phyloP scores from a whole-genome alignment of 2,797 vertebrate species.

The Acrocephalus scirpaceus region DNA sequence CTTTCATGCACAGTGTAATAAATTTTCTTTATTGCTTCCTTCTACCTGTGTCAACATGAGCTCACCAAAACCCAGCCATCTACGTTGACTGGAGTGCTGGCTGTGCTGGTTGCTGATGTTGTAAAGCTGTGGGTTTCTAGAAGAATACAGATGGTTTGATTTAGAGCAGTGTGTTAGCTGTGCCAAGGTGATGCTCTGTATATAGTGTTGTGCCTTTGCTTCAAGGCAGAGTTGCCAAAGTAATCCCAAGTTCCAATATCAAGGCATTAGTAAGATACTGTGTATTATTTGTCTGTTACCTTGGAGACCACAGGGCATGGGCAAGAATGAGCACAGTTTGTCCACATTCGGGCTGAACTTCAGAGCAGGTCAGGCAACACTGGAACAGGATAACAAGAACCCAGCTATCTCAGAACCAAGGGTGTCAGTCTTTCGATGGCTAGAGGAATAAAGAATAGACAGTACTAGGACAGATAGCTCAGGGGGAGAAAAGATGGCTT shows the following conservation, averaged over 20 bases:
- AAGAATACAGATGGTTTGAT: background rate
- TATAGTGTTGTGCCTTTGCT: background rate
- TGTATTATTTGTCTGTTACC: background rate
- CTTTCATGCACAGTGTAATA: background rate
- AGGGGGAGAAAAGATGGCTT: background rate
- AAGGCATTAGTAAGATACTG: rapidly evolving
- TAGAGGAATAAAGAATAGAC: background rate
- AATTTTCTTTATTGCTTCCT: background rate
- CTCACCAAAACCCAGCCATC: background rate
- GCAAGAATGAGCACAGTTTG: background rate
- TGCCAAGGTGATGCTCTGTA: background rate
- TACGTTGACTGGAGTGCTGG: background rate
- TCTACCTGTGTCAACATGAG: background rate
- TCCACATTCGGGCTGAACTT: background rate
- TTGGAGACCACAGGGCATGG: background rate
- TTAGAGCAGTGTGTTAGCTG: background rate
- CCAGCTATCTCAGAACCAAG: background rate
- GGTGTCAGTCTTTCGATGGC: background rate
- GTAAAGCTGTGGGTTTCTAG: background rate
- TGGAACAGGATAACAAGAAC: background rate
- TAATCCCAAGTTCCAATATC: rapidly evolving
- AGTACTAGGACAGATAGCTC: background rate
- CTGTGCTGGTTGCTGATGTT: background rate
- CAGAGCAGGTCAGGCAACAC: background rate
- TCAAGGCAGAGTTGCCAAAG: background rate